Evolutionary conservation across 2,888 invertebrate species (phyloP).

Genomic region (Agriotes lineatus): DNA sequence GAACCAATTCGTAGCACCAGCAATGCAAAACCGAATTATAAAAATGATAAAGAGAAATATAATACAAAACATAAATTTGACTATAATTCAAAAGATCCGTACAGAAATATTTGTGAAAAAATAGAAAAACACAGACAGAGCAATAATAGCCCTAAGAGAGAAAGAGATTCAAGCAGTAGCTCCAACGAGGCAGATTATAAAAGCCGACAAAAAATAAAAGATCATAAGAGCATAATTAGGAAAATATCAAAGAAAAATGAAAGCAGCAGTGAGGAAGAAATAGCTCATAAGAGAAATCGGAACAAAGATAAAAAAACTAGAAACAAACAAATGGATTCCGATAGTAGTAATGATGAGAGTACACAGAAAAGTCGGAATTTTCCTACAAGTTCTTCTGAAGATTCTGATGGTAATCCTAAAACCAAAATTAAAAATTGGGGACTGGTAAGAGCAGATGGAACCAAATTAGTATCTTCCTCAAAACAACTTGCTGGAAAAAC

Average conservation of each 20-base stretch:
- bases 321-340: background rate
- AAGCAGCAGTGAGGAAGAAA: slow-evolving; percentile 4
- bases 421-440: slow-evolving; percentile 59
- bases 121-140: no score
- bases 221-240: no score
- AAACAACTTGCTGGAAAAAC: no score
- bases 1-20: background rate
- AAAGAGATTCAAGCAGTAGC: slow-evolving; percentile 5
- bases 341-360: background rate
- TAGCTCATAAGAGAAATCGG: background rate
- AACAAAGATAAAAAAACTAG: background rate
- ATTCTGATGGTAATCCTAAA: slow-evolving; percentile 37
- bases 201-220: background rate
- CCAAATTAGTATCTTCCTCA: no score
- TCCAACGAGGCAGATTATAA: background rate
- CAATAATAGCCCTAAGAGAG: no score
- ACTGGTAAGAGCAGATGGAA: slow-evolving; percentile 63
- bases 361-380: no score
- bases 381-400: slow-evolving; percentile 37
- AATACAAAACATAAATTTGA: background rate
- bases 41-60: background rate
- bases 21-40: background rate
- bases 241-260: slow-evolving; percentile 24
- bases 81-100: slow-evolving; percentile 29
- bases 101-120: no score